These are phyloP conservation scores for Scrobipalpa costella DNA, from an alignment of 2,888 invertebrate species.

Conservation along the genomic window DNA sequence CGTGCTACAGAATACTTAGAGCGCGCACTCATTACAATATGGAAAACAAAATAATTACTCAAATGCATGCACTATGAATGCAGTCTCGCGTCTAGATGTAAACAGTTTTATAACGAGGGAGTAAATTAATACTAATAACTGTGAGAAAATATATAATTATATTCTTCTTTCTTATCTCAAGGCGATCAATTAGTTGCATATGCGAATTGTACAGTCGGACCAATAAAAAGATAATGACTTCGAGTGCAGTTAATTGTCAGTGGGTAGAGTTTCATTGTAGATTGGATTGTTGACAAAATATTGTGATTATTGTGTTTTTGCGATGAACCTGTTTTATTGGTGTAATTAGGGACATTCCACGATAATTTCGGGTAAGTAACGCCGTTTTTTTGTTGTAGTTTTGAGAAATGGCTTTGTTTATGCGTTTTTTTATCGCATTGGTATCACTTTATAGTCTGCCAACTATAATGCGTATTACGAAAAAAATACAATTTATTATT, in stretches of 20 bases:
- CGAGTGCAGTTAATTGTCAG: not conserved
- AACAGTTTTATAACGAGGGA: not conserved
- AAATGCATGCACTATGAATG: not conserved
- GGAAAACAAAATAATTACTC: too few species aligned
- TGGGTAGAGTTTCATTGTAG: not conserved
- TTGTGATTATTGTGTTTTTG: not conserved
- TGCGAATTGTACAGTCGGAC: not conserved
- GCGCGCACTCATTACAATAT: too few species aligned
- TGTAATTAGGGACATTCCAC: too few species aligned
- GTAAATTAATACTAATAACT: not conserved
- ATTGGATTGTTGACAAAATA: not conserved
- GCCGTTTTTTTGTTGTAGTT: too few species aligned
- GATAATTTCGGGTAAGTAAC: too few species aligned
- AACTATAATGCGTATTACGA: too few species aligned
- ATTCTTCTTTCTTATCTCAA: not conserved
- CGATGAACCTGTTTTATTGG: too few species aligned
- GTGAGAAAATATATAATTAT: conserved; percentile 9
- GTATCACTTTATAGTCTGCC: too few species aligned
- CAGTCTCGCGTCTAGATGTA: not conserved
- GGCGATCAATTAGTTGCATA: conserved; percentile 5
- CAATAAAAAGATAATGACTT: conserved; percentile 11
- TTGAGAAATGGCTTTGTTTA: too few species aligned
- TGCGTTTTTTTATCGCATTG: too few species aligned
- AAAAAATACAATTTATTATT: too few species aligned
- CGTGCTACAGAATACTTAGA: too few species aligned